Evolutionary conservation across 2,888 invertebrate species (phyloP).

Genomic region (Noctua janthe): DNA sequence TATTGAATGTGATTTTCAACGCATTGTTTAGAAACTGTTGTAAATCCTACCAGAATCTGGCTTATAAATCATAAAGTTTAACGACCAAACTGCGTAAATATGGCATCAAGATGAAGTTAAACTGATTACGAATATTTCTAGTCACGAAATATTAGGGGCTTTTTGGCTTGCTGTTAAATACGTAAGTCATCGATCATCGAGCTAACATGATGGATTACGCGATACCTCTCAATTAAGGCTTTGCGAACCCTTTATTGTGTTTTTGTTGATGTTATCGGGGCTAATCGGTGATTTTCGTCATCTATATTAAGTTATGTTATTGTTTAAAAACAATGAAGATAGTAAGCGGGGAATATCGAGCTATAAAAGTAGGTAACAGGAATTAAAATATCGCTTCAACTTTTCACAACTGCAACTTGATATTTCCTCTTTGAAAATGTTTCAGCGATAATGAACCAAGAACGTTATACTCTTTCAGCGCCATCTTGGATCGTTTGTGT

Average conservation of each 20-base stretch:
- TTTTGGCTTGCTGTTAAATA: conserved; percentile 35
- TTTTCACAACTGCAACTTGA: conserved; percentile 23
- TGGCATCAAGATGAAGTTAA: conserved; percentile 52
- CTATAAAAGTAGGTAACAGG: background rate
- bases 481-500: conserved; percentile 42
- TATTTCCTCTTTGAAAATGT: conserved; percentile 35
- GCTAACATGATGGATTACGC: conserved; percentile 69
- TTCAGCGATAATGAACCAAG: conserved; percentile 40
- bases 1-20: conserved; percentile 47
- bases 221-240: conserved; percentile 62
- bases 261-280: conserved; percentile 57
- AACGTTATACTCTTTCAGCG: conserved; percentile 26
- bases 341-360: background rate
- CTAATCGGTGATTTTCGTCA: conserved; percentile 31
- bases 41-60: conserved; percentile 52
- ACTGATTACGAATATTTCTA: conserved; percentile 55
- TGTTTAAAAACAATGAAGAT: background rate
- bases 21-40: conserved; percentile 59
- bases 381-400: background rate
- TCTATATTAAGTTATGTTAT: background rate
- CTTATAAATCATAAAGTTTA: conserved; percentile 67
- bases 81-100: conserved; percentile 35
- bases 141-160: conserved; percentile 53
- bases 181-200: conserved; percentile 65
- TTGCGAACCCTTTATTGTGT: conserved; percentile 63